phyloP scores from a whole-genome alignment of 2,797 vertebrate species.

The Sarcophilus harrisii region DNA sequence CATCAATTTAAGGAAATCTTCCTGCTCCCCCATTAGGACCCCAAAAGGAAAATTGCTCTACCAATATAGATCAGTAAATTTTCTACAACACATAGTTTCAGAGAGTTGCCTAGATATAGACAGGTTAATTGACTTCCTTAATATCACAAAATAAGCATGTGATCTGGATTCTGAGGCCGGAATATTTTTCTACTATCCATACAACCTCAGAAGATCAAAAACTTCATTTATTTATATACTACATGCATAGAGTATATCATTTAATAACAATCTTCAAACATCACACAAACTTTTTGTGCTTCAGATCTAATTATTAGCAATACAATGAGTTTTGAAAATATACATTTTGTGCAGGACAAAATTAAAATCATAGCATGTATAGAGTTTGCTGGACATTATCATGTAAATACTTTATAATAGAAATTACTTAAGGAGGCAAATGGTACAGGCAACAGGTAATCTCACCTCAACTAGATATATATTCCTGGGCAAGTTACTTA shows the following conservation, averaged over 20 bases:
- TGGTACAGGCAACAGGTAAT: not conserved
- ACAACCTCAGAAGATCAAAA: not conserved
- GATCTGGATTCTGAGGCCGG: not conserved
- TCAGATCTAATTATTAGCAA: not conserved
- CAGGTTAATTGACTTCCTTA: not conserved
- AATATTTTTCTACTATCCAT: not conserved
- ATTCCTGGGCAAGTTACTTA: not conserved
- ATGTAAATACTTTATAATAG: not conserved
- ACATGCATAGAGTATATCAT: not conserved
- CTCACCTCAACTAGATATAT: not conserved
- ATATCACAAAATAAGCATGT: not conserved
- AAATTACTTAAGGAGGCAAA: not conserved
- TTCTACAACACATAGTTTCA: not conserved
- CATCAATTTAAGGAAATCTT: not conserved
- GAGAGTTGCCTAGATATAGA: not conserved
- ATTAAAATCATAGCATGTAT: not conserved
- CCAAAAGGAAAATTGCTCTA: not conserved
- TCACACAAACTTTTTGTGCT: not conserved
- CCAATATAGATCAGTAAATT: not conserved
- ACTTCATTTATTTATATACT: not conserved
- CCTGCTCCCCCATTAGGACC: not conserved
- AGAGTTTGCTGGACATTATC: not conserved
- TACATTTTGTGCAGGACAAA: not conserved
- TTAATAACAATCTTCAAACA: not conserved
- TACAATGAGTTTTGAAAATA: conserved; percentile 27